Percentiles rank a stretch among this genome's conserved stretches.
These are phyloP conservation scores for Zoanthus sansibaricus DNA, from an alignment of 92 coral and sea anemone species.

Conservation along the genomic window DNA sequence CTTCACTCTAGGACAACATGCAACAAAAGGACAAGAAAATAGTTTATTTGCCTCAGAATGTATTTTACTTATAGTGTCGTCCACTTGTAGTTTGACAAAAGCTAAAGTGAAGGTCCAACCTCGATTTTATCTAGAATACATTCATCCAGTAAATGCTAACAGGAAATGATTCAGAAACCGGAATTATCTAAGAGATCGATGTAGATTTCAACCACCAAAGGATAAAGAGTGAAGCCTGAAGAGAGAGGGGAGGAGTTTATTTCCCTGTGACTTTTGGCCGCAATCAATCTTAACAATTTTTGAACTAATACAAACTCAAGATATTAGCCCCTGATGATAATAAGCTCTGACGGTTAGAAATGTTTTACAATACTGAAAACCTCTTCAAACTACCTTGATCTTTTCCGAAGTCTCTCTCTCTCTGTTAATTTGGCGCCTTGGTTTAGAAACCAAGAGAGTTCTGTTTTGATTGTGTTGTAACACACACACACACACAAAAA, in stretches of 20 bases:
- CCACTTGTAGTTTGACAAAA: not conserved
- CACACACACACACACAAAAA: not conserved
- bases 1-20: not conserved
- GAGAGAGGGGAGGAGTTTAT: conserved; percentile 26
- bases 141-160: not conserved
- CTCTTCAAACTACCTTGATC: conserved; percentile 12
- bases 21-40: not conserved
- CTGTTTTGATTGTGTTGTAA: not conserved
- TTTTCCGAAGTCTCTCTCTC: conserved; percentile 13
- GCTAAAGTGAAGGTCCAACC: not conserved
- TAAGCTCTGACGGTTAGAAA: conserved; percentile 17
- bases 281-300: conserved; percentile 31
- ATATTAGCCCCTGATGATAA: conserved; percentile 26
- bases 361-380: conserved; percentile 13
- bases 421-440: not conserved
- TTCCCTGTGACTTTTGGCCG: conserved; percentile 27
- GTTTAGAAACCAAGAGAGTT: not conserved
- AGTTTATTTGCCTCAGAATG: not conserved
- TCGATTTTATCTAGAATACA: not conserved
- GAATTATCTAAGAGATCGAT: conserved; percentile 28
- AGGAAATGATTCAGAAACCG: conserved; percentile 23
- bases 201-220: conserved; percentile 20
- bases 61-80: not conserved
- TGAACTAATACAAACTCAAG: conserved; percentile 21
- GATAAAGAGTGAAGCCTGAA: conserved; percentile 19